Conservation (phyloP, 2,797 vertebrate genomes). For the Tauraco hartlaubi region DNA sequence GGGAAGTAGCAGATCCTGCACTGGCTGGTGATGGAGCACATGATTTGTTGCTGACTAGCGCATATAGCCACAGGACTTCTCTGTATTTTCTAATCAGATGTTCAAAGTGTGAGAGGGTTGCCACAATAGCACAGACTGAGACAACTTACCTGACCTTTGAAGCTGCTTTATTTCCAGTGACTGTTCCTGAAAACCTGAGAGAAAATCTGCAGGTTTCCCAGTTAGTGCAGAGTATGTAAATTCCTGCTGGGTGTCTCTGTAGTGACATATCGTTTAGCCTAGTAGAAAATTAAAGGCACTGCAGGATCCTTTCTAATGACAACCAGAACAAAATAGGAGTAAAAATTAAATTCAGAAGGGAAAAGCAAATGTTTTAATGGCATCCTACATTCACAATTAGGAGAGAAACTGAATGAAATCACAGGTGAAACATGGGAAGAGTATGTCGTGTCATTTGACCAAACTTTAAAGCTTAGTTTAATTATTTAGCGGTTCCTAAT, state of each 20-base stretch:
- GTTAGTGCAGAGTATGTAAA: not conserved
- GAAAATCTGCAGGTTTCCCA: not conserved
- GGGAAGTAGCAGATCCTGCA: not conserved
- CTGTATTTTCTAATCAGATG: not conserved
- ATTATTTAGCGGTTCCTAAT: not conserved
- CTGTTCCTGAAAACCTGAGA: not conserved
- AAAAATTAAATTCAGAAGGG: not conserved
- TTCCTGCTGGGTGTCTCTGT: not conserved
- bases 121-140: not conserved
- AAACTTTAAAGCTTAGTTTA: not conserved
- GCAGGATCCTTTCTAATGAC: not conserved
- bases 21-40: fast-evolving
- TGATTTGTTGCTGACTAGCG: not conserved
- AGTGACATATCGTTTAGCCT: not conserved
- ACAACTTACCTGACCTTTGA: not conserved
- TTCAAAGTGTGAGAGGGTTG: not conserved
- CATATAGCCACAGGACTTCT: not conserved
- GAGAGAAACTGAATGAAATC: not conserved
- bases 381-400: not conserved
- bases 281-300: not conserved
- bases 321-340: not conserved
- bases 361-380: not conserved
- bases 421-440: not conserved
- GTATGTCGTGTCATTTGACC: not conserved
- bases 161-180: not conserved